Conservation (phyloP, 2,888 invertebrate genomes). For the Heliconius charithonia region DNA sequence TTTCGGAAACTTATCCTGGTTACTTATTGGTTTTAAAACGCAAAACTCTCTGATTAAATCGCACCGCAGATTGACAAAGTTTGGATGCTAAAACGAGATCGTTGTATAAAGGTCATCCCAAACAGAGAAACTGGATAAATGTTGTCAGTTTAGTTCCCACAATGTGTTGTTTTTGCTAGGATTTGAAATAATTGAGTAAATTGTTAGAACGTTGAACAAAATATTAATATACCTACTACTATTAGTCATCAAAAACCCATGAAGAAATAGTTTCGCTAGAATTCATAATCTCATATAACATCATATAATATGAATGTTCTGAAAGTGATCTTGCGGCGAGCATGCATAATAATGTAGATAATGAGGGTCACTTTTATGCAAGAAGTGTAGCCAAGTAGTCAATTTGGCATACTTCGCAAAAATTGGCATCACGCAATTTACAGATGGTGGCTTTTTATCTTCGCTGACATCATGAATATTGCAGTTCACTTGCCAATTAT, state of each 20-base stretch:
- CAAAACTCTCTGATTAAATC: slow-evolving; percentile 80
- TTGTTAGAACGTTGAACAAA: not conserved
- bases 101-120: slow-evolving; percentile 72
- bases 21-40: slow-evolving; percentile 65
- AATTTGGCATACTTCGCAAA: slow-evolving; percentile 50
- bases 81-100: slow-evolving; percentile 72
- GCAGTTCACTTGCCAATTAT: slow-evolving; percentile 48
- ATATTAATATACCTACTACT: not conserved
- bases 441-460: slow-evolving; percentile 51
- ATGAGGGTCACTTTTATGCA: slow-evolving; percentile 50
- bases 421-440: slow-evolving; percentile 50
- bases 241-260: not conserved
- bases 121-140: slow-evolving; percentile 50
- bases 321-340: slow-evolving; percentile 38
- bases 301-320: slow-evolving; percentile 31
- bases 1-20: slow-evolving; percentile 73
- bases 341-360: slow-evolving; percentile 44
- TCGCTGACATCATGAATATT: slow-evolving; percentile 50
- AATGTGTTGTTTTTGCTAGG: not conserved
- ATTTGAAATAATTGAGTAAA: not conserved
- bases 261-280: slow-evolving; percentile 26
- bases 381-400: slow-evolving; percentile 50
- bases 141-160: slow-evolving; percentile 18
- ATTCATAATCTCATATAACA: slow-evolving; percentile 35
- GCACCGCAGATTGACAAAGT: slow-evolving; percentile 75